Percentiles rank a stretch among this genome's conserved stretches.
phyloP scores from a whole-genome alignment of 2,113 vertebrate species.

The Cyanoderma ruficeps region DNA sequence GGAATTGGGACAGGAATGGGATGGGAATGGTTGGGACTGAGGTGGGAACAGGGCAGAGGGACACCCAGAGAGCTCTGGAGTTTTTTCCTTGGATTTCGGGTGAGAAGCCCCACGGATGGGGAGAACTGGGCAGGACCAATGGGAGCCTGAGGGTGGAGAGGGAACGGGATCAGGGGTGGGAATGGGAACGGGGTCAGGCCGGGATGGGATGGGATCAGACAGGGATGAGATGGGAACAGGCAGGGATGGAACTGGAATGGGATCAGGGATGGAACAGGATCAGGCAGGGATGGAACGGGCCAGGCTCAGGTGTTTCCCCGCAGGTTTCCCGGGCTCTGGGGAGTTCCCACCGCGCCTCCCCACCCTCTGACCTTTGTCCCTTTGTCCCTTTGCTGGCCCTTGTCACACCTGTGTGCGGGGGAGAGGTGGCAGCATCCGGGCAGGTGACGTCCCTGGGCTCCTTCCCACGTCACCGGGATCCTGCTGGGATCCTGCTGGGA shows the following conservation, averaged over 20 bases:
- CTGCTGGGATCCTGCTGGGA: no score
- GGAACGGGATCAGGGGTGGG: no score
- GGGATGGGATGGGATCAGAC: background rate
- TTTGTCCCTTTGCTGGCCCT: background rate
- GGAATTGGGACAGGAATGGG: accelerated
- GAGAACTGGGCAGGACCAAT: no score
- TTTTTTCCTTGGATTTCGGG: background rate
- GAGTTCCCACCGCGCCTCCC: background rate
- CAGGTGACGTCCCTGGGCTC: background rate
- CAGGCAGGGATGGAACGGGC: background rate
- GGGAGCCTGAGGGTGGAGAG: no score
- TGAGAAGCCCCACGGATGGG: background rate
- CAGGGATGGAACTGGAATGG: no score
- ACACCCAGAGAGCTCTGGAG: accelerated
- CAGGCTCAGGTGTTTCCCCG: background rate
- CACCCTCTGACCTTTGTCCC: background rate
- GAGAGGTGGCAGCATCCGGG: background rate
- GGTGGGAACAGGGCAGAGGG: background rate
- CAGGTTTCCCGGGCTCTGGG: accelerated
- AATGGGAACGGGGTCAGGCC: no score
- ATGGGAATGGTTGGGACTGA: accelerated
- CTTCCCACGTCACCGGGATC: background rate
- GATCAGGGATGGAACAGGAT: no score
- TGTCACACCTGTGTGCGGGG: background rate
- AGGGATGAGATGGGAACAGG: no score